phyloP scores from a whole-genome alignment of 2,797 vertebrate genomes.

The Pygocentrus nattereri region DNA sequence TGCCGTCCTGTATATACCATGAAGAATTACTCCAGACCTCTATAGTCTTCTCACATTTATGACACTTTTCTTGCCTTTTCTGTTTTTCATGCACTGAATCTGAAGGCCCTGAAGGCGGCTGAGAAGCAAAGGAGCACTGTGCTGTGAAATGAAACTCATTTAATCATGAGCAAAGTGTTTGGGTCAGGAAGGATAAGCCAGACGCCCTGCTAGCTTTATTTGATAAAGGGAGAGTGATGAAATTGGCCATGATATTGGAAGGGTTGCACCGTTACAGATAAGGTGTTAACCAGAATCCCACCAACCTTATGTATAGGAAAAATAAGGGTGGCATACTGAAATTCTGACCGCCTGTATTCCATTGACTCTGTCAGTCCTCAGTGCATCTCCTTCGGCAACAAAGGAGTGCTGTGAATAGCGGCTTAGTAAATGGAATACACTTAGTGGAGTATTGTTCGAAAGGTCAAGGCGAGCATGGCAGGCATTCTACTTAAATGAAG shows the following conservation, averaged over 20 bases:
- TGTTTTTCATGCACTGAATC: slow-evolving; percentile 18
- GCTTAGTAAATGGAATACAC: not conserved
- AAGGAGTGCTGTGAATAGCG: not conserved
- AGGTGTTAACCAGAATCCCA: not conserved
- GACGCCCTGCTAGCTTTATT: not conserved
- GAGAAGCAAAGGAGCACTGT: not conserved
- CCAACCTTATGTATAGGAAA: not conserved
- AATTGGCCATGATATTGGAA: not conserved
- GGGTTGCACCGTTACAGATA: not conserved
- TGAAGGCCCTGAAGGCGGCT: not conserved
- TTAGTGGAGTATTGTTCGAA: slow-evolving; percentile 33
- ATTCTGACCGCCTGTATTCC: not conserved
- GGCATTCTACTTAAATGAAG: slow-evolving; percentile 13
- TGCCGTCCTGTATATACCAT: not conserved
- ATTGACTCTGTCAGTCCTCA: not conserved
- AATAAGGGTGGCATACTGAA: not conserved
- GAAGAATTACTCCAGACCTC: slow-evolving; percentile 17
- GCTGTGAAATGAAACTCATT: slow-evolving; percentile 17
- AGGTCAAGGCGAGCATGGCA: slow-evolving; percentile 11
- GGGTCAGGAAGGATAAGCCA: not conserved
- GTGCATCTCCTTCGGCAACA: not conserved
- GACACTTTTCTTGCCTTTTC: slow-evolving; percentile 12
- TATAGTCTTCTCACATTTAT: not conserved
- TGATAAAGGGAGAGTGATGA: not conserved
- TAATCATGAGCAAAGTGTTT: not conserved